These are phyloP conservation scores for Otus sunia DNA, from an alignment of 2,113 vertebrate genomes.

Conservation along the genomic window DNA sequence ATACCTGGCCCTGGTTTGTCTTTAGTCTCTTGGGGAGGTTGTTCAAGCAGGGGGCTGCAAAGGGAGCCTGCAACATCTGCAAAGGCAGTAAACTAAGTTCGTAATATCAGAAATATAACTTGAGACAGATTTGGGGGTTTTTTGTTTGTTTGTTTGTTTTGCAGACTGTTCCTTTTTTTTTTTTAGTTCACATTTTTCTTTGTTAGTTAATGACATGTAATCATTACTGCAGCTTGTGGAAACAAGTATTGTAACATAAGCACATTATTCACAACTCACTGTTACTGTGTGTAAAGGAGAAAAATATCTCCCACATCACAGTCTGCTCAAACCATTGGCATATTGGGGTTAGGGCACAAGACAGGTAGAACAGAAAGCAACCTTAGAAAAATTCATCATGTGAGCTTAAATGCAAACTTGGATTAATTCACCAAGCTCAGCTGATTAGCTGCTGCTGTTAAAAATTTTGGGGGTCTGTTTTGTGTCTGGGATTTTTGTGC, in stretches of 20 bases:
- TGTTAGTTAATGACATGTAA: neutral
- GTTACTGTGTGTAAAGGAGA: neutral
- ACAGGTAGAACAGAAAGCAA: neutral
- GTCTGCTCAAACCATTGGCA: neutral
- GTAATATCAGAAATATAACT: neutral
- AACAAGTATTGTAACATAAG: neutral
- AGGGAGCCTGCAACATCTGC: neutral
- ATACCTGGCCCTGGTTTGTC: neutral
- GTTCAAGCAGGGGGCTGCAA: neutral
- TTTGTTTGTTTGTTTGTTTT: neutral
- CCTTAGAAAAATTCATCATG: neutral
- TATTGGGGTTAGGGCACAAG: neutral
- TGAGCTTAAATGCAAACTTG: neutral
- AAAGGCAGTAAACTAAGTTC: neutral
- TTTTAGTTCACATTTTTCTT: neutral
- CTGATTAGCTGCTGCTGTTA: neutral
- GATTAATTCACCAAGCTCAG: neutral
- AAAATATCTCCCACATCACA: neutral
- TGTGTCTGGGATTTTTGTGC: neutral
- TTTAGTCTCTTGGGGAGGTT: neutral
- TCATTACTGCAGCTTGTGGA: neutral
- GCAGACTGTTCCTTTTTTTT: neutral
- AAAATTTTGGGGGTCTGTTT: neutral
- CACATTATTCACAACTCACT: neutral
- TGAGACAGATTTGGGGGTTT: neutral